These are phyloP conservation scores for Oopsacas minuta DNA, from an alignment of 37 sponge, comb jelly and placozoan species.

Conservation along the genomic window DNA sequence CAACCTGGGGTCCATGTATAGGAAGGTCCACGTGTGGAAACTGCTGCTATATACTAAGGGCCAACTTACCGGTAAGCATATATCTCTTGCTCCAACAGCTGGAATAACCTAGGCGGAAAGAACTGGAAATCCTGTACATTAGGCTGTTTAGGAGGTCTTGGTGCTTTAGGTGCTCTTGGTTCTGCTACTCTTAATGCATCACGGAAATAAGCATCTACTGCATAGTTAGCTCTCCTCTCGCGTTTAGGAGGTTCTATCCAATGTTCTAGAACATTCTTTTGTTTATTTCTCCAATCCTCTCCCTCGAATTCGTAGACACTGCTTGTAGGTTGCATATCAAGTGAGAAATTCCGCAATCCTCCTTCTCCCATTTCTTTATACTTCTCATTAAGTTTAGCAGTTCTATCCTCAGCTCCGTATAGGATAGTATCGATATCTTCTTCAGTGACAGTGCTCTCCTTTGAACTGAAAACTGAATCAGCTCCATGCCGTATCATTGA, in stretches of 20 bases:
- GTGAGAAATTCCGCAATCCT: conserved; percentile 63
- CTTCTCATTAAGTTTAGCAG: conserved; percentile 56
- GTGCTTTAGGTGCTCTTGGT: conserved; percentile 91
- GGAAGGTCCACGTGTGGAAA: no score
- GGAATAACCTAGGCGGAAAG: conserved; percentile 85
- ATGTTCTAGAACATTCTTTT: conserved; percentile 45
- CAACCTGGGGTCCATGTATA: no score
- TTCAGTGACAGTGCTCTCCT: conserved; percentile 73
- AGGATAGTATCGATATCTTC: conserved; percentile 72
- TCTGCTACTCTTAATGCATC: conserved; percentile 87
- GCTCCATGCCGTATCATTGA: conserved; percentile 95
- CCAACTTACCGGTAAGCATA: conserved; percentile 57
- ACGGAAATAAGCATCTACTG: conserved; percentile 90
- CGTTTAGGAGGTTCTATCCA: conserved; percentile 99
- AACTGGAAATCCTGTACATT: conserved; percentile 95
- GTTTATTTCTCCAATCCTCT: conserved; percentile 77
- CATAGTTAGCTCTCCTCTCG: conserved; percentile 90
- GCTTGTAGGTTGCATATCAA: conserved; percentile 64
- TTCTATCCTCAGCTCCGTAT: conserved; percentile 62
- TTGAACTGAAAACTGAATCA: conserved; percentile 66
- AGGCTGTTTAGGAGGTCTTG: conserved; percentile 96
- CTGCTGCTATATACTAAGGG: no score
- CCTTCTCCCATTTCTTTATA: conserved; percentile 66
- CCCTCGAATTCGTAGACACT: conserved; percentile 92
- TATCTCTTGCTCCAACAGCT: conserved; percentile 91